phyloP scores from a whole-genome alignment of 2,888 invertebrate genomes.

The Teleogryllus oceanicus region DNA sequence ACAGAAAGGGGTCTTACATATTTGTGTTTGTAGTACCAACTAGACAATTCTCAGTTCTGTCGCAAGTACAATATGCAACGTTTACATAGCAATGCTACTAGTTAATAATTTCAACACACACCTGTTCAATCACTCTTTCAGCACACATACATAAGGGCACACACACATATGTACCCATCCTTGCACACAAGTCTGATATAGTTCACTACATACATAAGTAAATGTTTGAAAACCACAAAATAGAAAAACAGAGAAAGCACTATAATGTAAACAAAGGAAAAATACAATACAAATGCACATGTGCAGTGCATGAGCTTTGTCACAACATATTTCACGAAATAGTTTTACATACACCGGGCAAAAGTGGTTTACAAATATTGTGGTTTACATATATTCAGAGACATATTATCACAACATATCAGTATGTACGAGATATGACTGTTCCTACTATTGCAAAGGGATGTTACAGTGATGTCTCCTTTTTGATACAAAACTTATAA shows the following conservation, averaged over 20 bases:
- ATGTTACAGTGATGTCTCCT: too few species aligned
- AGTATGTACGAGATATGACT: too few species aligned
- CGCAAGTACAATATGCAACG: slow-evolving; percentile 10
- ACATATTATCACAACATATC: too few species aligned
- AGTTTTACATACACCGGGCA: too few species aligned
- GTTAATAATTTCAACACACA: neutral
- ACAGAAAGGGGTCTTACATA: slow-evolving; percentile 18
- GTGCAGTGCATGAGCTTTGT: neutral
- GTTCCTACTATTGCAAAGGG: too few species aligned
- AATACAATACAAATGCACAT: neutral
- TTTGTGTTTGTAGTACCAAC: slow-evolving; percentile 11
- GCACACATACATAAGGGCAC: too few species aligned
- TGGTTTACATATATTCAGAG: too few species aligned
- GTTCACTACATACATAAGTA: neutral
- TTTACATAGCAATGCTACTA: neutral
- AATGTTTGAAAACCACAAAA: slow-evolving; percentile 1
- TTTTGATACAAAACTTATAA: too few species aligned
- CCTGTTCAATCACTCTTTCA: neutral
- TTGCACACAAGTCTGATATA: neutral
- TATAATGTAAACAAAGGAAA: neutral
- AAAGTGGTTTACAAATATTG: too few species aligned
- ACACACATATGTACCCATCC: neutral
- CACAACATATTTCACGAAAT: neutral
- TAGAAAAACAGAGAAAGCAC: neutral
- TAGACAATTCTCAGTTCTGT: slow-evolving; percentile 12